Evolutionary conservation across 1,140 invertebrate genomes (phyloP), one percentile per base, ranked within the genome.

Genomic region (Octopus sinensis): DNA sequence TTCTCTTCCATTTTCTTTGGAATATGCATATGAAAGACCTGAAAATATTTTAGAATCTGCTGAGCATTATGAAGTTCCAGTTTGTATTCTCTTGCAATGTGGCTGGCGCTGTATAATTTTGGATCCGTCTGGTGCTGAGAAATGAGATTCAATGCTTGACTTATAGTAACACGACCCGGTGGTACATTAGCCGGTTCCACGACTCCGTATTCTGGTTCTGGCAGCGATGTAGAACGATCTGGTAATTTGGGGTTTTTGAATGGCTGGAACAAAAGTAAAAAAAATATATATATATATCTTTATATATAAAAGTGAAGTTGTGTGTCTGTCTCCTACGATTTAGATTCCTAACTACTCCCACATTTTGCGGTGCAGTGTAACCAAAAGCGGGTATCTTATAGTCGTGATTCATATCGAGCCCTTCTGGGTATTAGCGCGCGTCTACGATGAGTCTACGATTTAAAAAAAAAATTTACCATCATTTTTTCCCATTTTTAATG

Each of bases 81-180:
- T 87, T 94, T 93, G 87, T 94, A 94, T 81, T 94, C 91, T 76
- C 90, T 86, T 0, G 95, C 93, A 88, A 96, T 94, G 87, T 90
- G 91, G 51, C 91, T 88, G 51, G 91, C 86, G 13, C 91, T 93
- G 84, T 93, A 92, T 75, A 90, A 90, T 71, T 90, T 86, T 0
- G 94, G 92, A 85, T 95, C 92, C 0, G 87, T 82, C 83, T 93
- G 92, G 88, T 95, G 91, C 53, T 93, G 90, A 0, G 90, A 89
- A 53, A 96, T 92, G 83, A 95, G 93, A 79, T 92, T 89, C 30
- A 92, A 5, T 5, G 85, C 86, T 78, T 91, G 88, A 51, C 86
- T 86, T 6, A 93, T 76, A 56, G 87, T 86, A 51, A 90, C 84
- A 88, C 89, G 91, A 30, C 92, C 92, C 76, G 79, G 56, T 6